Evolutionary conservation across 2,797 vertebrate genomes (phyloP), one percentile per base, ranked within the genome.

Genomic region (Euthynnus affinis): DNA sequence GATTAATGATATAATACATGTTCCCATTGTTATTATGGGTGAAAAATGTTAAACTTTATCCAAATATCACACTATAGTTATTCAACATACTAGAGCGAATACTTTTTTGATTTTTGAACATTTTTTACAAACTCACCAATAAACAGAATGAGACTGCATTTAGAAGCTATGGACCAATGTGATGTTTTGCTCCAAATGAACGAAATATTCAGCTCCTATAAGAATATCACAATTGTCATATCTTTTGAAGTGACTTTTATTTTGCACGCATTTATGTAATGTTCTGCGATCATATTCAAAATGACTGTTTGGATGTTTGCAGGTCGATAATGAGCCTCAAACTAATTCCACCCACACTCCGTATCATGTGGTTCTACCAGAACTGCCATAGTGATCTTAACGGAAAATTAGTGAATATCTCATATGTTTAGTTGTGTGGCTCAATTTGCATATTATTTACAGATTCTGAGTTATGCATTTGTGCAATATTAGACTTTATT

Each of bases 381-480:
- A 32, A 32, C 29, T 32, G 29, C 29, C 29, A 32, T 6, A 32
- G 29, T 32, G 29, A 32, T 32, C 29, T 32, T 32, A 32, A 32
- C 6, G 29, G 29, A 32, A 32, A 32, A 32, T 32, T 32, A 32
- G 29, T 32, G 5, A 32, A 32, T 32, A 32, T 32, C 29, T 32
- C 4, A 32, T 5, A 32, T 32, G 29, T 6, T 32, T 32, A 32
- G 29, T 6, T 32, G 6, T 32, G 29, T 6, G 29, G 29, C 6
- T 76, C 8, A 25, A 61, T 81, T 76, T 77, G 9, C 58, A 77
- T 65, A 51, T 37, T 46, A 72, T 46, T 62, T 52, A 46, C 57
- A 44, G n/a, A 9, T 15, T 27, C 17, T 29, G 10, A 44, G 27
- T 55, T 49, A 48, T 42, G 6, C 12, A 4, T 13, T 13, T 12